These are phyloP conservation scores for Ips typographus DNA, from an alignment of 1,140 invertebrate species.

Conservation along the genomic window DNA sequence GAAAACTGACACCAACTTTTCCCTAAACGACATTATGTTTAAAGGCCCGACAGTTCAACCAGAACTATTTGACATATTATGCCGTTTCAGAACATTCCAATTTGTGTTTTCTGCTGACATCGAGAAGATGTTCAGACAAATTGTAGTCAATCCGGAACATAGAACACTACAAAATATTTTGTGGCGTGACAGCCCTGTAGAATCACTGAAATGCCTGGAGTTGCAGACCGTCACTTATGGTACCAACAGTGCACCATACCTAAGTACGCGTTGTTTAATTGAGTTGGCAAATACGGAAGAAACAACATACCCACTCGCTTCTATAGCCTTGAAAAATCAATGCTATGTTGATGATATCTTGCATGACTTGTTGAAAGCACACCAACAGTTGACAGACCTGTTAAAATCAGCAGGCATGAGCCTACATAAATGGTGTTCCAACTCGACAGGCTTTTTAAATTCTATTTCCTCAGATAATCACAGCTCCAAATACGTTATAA, in stretches of 20 bases:
- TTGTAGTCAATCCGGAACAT: slow-evolving; percentile 43
- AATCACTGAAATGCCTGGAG: slow-evolving; percentile 42
- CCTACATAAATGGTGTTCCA: slow-evolving; percentile 29
- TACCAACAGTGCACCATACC: slow-evolving; percentile 44
- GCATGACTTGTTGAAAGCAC: neutral
- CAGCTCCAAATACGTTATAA: neutral
- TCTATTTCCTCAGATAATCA: neutral
- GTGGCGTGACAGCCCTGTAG: slow-evolving; percentile 43
- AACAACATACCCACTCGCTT: slow-evolving; percentile 43
- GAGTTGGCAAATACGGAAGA: slow-evolving; percentile 42
- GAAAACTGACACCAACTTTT: no score
- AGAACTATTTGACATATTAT: slow-evolving; percentile 48
- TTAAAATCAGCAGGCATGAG: slow-evolving; percentile 10
- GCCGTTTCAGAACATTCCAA: slow-evolving; percentile 44
- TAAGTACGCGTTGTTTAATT: slow-evolving; percentile 40
- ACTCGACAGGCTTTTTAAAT: slow-evolving; percentile 6
- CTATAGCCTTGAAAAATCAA: slow-evolving; percentile 31
- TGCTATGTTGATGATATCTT: slow-evolving; percentile 40
- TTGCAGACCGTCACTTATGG: slow-evolving; percentile 51
- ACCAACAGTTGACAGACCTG: slow-evolving; percentile 5
- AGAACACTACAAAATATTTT: slow-evolving; percentile 48
- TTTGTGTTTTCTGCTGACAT: slow-evolving; percentile 48
- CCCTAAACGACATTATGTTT: slow-evolving; percentile 36
- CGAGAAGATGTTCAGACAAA: slow-evolving; percentile 52
- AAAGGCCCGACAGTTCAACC: slow-evolving; percentile 2